These are phyloP conservation scores for Heliconius sara DNA, from an alignment of 2,888 invertebrate genomes.

Conservation along the genomic window DNA sequence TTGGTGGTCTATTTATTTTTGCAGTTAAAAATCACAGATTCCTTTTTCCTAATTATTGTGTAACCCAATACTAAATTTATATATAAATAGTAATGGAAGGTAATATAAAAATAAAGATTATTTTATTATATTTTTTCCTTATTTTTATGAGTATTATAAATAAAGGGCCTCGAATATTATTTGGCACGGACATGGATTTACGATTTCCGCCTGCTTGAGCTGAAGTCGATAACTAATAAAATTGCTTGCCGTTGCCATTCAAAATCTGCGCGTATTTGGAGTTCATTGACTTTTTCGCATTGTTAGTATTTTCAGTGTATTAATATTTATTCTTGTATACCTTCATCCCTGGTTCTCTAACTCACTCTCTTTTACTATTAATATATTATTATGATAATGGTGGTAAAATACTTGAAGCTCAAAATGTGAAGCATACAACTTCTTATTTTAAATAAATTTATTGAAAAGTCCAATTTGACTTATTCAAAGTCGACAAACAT, in stretches of 20 bases:
- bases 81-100: neutral
- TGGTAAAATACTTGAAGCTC: no score
- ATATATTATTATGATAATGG: no score
- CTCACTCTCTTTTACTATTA: no score
- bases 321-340: neutral
- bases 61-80: neutral
- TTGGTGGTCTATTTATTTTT: no score
- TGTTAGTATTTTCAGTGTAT: neutral
- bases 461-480: no score
- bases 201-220: conserved; percentile 49
- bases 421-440: no score
- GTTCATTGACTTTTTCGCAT: conserved; percentile 35
- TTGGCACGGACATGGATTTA: conserved; percentile 53
- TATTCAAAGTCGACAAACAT: no score
- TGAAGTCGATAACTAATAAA: conserved; percentile 45
- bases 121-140: neutral
- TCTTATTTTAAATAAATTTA: no score
- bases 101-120: neutral
- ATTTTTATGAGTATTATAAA: conserved; percentile 21
- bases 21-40: neutral
- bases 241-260: conserved; percentile 34
- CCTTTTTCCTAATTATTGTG: neutral
- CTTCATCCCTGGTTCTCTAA: no score
- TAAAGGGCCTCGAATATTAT: conserved; percentile 33
- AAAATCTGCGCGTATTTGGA: conserved; percentile 24